Evolutionary conservation across 2,797 vertebrate genomes (phyloP).

Genomic region (Cuniculus paca): DNA sequence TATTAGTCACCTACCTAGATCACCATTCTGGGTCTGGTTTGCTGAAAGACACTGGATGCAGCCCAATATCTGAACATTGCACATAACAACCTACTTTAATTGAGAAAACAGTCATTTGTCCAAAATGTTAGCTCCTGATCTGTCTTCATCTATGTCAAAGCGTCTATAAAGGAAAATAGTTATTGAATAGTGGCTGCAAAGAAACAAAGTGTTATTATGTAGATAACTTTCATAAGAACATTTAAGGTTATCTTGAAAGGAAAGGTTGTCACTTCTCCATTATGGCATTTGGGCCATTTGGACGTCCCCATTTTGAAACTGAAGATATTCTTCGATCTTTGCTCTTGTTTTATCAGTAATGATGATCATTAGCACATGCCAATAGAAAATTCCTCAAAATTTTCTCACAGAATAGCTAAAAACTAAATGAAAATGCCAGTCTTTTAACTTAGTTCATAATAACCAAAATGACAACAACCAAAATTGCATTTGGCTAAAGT

Average conservation of each 20-base stretch:
- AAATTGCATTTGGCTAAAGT: background rate
- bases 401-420: constrained; percentile 19
- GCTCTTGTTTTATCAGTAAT: background rate
- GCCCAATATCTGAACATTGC: background rate
- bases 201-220: constrained; percentile 20
- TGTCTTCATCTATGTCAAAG: background rate
- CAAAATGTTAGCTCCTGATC: background rate
- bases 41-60: background rate
- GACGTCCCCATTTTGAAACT: background rate
- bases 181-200: background rate
- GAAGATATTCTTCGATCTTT: constrained; percentile 33
- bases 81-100: background rate
- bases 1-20: background rate
- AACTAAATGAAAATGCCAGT: constrained; percentile 11
- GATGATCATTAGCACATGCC: background rate
- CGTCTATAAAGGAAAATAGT: constrained; percentile 11
- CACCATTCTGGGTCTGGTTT: constrained; percentile 8
- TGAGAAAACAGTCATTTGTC: background rate
- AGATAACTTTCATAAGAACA: constrained; percentile 11
- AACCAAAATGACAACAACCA: background rate
- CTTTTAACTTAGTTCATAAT: constrained; percentile 33
- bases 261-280: background rate
- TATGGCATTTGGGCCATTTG: background rate
- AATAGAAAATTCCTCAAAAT: background rate
- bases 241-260: background rate